These are phyloP conservation scores for Passer domesticus DNA, from an alignment of 2,113 vertebrate genomes.

Conservation along the genomic window DNA sequence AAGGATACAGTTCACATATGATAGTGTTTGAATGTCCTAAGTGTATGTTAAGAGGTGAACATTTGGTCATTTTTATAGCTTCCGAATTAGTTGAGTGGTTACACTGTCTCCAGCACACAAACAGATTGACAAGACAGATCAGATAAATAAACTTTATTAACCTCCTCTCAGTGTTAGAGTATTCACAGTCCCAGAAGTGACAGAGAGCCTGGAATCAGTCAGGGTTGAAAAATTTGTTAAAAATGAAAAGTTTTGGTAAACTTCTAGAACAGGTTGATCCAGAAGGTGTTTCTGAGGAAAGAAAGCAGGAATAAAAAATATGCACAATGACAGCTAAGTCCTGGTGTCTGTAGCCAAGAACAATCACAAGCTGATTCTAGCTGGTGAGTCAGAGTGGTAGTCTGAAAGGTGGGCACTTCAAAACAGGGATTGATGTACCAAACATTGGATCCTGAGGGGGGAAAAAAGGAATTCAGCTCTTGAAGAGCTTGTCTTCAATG, in stretches of 20 bases:
- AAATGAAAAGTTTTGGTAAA: neutral
- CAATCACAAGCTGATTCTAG: neutral
- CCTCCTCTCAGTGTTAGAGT: neutral
- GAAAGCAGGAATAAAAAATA: neutral
- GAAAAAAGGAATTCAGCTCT: accelerated
- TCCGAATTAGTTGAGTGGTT: neutral
- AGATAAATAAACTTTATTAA: neutral
- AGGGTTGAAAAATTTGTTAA: neutral
- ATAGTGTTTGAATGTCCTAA: neutral
- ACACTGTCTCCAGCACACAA: neutral
- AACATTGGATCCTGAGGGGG: neutral
- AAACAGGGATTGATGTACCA: neutral
- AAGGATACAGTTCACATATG: neutral
- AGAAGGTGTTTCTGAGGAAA: neutral
- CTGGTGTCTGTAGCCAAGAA: neutral
- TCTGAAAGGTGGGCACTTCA: neutral
- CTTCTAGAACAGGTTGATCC: neutral
- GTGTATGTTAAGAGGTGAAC: neutral
- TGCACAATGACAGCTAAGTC: neutral
- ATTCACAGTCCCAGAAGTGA: neutral
- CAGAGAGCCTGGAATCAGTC: neutral
- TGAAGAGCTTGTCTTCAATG: accelerated
- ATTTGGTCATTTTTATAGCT: neutral
- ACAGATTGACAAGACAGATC: neutral
- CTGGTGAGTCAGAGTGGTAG: neutral